Conservation (phyloP, 1,140 invertebrate genomes). For the Rhynchophorus ferrugineus region DNA sequence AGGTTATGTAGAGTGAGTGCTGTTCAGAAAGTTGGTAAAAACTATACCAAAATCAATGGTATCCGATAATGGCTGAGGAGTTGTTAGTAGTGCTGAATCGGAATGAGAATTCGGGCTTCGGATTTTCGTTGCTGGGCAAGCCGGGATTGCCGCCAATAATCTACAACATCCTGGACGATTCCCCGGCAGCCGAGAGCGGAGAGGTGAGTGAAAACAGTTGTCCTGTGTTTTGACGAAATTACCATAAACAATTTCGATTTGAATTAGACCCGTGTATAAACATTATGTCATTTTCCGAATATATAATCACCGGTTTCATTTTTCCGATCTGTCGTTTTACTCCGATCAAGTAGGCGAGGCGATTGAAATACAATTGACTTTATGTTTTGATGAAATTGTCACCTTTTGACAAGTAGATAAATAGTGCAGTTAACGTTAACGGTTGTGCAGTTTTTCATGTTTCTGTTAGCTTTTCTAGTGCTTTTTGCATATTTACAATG, state of each 20-base stretch:
- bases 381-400: neutral
- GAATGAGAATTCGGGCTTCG: conserved; percentile 76
- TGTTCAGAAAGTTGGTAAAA: conserved; percentile 24
- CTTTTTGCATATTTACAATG: neutral
- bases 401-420: neutral
- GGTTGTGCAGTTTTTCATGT: too few relatives aligned
- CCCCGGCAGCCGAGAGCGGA: conserved; percentile 78
- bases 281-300: too few relatives aligned
- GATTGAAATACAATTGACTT: neutral
- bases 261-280: conserved; percentile 13
- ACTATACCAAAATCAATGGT: conserved; percentile 35
- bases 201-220: conserved; percentile 57
- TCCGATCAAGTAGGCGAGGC: too few relatives aligned
- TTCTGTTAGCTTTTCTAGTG: too few relatives aligned
- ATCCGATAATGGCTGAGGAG: conserved; percentile 74
- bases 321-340: too few relatives aligned
- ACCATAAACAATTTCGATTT: conserved; percentile 8
- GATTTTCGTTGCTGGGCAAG: conserved; percentile 81
- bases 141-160: conserved; percentile 83
- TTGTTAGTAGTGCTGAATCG: conserved; percentile 74
- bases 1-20: conserved; percentile 36
- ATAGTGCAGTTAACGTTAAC: neutral
- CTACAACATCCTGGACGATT: conserved; percentile 86
- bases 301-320: too few relatives aligned
- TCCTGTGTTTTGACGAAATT: conserved; percentile 12